phyloP scores from a whole-genome alignment of 2,113 vertebrate species.

The Gnathonemus longibarbis region DNA sequence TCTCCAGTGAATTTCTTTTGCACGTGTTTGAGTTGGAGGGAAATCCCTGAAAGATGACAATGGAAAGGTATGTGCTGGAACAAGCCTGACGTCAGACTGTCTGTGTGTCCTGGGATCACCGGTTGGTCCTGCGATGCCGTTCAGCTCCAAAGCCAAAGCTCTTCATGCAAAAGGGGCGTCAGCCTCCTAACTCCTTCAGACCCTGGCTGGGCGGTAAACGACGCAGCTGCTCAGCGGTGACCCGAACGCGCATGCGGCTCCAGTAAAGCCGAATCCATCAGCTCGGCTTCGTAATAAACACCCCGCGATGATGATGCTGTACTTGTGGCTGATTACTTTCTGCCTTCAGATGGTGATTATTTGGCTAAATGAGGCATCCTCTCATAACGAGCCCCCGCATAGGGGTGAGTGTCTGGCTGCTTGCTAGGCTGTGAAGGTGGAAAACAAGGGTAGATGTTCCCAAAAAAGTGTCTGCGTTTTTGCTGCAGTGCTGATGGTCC shows the following conservation, averaged over 20 bases:
- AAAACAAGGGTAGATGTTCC: background rate
- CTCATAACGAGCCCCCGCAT: background rate
- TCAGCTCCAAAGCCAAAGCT: background rate
- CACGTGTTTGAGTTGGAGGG: background rate
- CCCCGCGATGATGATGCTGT: background rate
- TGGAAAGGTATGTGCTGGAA: background rate
- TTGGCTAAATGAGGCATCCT: background rate
- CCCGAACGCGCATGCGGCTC: background rate
- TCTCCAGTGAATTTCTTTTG: background rate
- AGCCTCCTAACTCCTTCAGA: background rate
- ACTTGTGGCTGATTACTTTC: background rate
- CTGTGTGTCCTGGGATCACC: background rate
- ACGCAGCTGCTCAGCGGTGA: background rate
- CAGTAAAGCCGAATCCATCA: background rate
- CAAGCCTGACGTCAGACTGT: background rate
- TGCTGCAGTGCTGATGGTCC: background rate
- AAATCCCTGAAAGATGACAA: background rate
- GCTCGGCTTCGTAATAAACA: background rate
- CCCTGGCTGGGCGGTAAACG: background rate
- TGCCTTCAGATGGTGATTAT: background rate
- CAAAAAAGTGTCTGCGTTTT: background rate
- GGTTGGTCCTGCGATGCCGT: background rate
- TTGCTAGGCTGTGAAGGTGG: slow-evolving; percentile 4
- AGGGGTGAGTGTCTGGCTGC: background rate
- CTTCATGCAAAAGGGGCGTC: background rate